Evolutionary conservation across 2,888 invertebrate species (phyloP).

Genomic region (Xestoiulus laeticollis): DNA sequence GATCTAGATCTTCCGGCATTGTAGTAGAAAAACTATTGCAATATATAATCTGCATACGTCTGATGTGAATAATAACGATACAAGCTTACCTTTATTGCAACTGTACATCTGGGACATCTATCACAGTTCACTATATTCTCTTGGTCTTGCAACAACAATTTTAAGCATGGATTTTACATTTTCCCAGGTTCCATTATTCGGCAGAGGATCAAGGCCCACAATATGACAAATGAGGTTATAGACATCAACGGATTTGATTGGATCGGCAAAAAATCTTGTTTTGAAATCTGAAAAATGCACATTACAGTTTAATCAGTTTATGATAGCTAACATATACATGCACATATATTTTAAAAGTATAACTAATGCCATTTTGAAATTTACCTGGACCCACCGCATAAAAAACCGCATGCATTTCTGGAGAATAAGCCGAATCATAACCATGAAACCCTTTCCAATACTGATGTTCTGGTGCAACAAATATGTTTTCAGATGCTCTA

Average conservation of each 20-base stretch:
- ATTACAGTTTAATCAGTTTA: not conserved
- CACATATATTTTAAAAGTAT: not conserved
- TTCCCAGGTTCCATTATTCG: constrained; percentile 51
- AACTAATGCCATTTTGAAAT: not conserved
- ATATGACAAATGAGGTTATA: constrained; percentile 48
- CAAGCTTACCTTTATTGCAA: not conserved
- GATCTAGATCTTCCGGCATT: too few species aligned
- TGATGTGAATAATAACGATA: not conserved
- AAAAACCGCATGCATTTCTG: constrained; percentile 44
- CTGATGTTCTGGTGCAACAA: not conserved
- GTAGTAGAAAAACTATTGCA: not conserved
- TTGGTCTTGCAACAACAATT: not conserved
- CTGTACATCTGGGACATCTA: not conserved
- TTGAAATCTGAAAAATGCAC: not conserved
- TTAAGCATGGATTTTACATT: constrained; percentile 6
- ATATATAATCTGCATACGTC: not conserved
- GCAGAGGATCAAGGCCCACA: constrained; percentile 29
- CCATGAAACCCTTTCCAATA: constrained; percentile 53
- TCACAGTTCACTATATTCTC: not conserved
- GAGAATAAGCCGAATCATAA: constrained; percentile 25
- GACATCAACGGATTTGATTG: constrained; percentile 45
- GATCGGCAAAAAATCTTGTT: not conserved
- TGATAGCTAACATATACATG: not conserved
- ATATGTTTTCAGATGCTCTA: not conserved
- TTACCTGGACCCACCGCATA: constrained; percentile 48